Conservation (phyloP, 2,113 vertebrate genomes). For the Eptatretus burgeri region DNA sequence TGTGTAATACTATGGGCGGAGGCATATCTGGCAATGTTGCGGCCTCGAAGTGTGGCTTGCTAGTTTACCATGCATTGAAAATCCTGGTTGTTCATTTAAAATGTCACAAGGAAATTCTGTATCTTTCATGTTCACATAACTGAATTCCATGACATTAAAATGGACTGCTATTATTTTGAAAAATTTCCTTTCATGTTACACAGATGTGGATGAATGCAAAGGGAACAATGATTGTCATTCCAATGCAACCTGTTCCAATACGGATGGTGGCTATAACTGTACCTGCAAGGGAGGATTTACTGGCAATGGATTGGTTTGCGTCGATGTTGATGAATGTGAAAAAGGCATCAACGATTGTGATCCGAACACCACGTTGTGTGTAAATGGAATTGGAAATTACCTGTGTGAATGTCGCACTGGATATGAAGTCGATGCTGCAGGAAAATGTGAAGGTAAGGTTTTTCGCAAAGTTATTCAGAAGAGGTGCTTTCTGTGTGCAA, state of each 20-base stretch:
- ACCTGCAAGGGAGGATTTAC: background rate
- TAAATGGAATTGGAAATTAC: background rate
- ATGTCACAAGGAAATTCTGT: too few relatives aligned
- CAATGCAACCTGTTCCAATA: constrained; percentile 4
- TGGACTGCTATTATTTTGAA: background rate
- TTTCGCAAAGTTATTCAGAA: too few relatives aligned
- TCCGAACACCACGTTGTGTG: background rate
- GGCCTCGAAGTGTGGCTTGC: too few relatives aligned
- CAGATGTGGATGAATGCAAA: background rate
- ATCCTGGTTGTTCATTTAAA: too few relatives aligned
- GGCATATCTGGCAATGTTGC: too few relatives aligned
- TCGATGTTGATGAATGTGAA: background rate
- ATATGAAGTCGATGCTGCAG: background rate
- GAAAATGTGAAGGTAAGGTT: too few relatives aligned
- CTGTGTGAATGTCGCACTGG: background rate
- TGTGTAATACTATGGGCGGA: too few relatives aligned
- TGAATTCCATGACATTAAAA: too few relatives aligned
- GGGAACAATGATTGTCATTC: background rate
- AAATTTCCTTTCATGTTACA: background rate
- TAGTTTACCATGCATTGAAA: too few relatives aligned
- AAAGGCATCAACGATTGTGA: background rate
- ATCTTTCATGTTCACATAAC: too few relatives aligned
- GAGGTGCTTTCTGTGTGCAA: too few relatives aligned
- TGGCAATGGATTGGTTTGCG: background rate
- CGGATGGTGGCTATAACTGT: background rate